Evolutionary conservation across 2,888 invertebrate species (phyloP), one percentile per base, ranked within the genome.

Genomic region (Monoplex corrugatus): DNA sequence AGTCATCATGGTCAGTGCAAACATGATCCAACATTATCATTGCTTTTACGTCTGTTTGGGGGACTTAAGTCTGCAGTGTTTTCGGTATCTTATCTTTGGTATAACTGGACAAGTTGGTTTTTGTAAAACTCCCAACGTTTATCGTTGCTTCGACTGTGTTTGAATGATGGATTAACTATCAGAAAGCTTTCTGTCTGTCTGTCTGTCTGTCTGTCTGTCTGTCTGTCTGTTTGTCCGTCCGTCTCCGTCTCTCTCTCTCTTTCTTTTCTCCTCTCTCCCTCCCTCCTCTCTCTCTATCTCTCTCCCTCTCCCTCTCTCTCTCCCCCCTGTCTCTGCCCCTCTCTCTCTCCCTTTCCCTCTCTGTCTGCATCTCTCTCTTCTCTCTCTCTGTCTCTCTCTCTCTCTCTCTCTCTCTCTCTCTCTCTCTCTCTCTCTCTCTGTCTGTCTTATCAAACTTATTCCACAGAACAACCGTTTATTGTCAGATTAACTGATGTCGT

Each of bases 191-290:
- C 63, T 68, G 16, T n/a, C 28, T 19, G 16, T n/a, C 28, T n/a
- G 23, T 68, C 63, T 68, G 23, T 28, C 63, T 68, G 23, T 68
- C 63, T 23, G 5, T 68, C 8, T 68, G 23, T 23, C 63, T 23
- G 23, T 23, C 23, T 68, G 23, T 68, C 63, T 23, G 23, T 68
- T n/a, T 68, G 50, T 50, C 50, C n/a, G 35, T 86, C 40, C 40
- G 38, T 43, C 43, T 43, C 68, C 28, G 23, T 72, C 87, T 87
- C 38, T 68, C 68, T 68, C n/a, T 75, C n/a, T n/a, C n/a, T n/a
- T n/a, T n/a, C n/a, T n/a, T n/a, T n/a, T n/a, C 28, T 57, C 28
- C 10, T 57, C 19, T 57, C 57, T 57, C 57, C 28, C 19, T 57
- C 57, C 28, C 3, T 57, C 57, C 10, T 57, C 50, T 50, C 50